These are phyloP conservation scores for Ophion costatus DNA, from an alignment of 2,888 invertebrate species.

Conservation along the genomic window DNA sequence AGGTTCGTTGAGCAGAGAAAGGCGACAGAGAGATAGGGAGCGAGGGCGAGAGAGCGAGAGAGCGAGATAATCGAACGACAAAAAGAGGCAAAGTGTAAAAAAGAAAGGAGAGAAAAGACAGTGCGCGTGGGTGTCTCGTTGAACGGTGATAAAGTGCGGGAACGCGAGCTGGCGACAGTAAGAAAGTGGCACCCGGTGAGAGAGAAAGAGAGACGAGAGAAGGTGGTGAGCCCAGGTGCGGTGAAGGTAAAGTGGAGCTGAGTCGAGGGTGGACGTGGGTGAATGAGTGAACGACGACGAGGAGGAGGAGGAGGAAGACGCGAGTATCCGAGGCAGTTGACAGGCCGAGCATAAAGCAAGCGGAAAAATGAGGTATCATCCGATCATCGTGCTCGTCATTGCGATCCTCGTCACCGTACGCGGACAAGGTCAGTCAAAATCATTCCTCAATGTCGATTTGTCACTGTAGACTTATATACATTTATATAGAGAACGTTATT, in stretches of 20 bases:
- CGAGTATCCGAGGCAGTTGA: constrained; percentile 32
- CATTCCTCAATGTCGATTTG: constrained; percentile 6
- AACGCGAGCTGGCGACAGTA: constrained; percentile 55
- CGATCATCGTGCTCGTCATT: constrained; percentile 76
- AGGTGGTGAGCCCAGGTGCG: constrained; percentile 58
- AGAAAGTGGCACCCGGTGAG: constrained; percentile 49
- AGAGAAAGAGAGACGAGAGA: constrained; percentile 50
- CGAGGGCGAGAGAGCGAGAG: background rate
- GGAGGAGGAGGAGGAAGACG: constrained; percentile 51
- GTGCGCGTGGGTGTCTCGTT: constrained; percentile 46
- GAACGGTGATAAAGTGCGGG: constrained; percentile 56
- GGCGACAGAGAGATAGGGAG: background rate
- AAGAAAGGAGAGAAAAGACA: constrained; percentile 18
- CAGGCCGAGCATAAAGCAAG: constrained; percentile 54
- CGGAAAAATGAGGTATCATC: constrained; percentile 76
- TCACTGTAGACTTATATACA: background rate
- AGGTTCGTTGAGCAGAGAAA: background rate
- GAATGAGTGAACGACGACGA: constrained; percentile 64
- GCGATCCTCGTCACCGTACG: constrained; percentile 73
- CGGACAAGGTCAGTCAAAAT: constrained; percentile 80
- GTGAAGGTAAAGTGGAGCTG: constrained; percentile 59
- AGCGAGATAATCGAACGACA: constrained; percentile 15
- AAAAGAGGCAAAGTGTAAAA: constrained; percentile 8
- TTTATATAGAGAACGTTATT: too few relatives aligned
- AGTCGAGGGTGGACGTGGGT: constrained; percentile 56